A percentile compares a stretch with the other conserved stretches of the same genome.
These are phyloP conservation scores for Globodera rostochiensis DNA, from an alignment of 1,140 invertebrate species.

Conservation along the genomic window DNA sequence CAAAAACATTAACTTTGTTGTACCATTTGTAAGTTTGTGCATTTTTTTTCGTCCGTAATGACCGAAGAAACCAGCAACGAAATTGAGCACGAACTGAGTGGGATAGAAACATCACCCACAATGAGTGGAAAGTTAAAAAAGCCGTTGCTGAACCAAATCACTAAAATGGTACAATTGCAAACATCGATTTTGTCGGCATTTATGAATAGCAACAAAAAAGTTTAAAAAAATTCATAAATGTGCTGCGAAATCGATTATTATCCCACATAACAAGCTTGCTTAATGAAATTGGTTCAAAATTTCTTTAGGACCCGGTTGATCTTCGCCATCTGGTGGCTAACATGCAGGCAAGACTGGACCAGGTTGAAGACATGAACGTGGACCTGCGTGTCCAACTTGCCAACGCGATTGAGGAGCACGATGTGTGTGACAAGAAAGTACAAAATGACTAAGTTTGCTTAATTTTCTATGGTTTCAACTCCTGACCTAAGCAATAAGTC, in stretches of 20 bases:
- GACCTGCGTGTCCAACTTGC: conserved; percentile 35
- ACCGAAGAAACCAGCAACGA: background rate
- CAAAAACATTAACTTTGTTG: too few relatives aligned
- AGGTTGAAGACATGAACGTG: conserved; percentile 33
- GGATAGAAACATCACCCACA: background rate
- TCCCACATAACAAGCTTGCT: too few relatives aligned
- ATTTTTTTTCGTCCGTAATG: background rate
- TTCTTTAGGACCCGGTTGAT: conserved; percentile 7
- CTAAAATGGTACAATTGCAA: background rate
- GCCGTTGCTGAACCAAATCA: background rate
- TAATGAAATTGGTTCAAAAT: background rate
- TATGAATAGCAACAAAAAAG: too few relatives aligned
- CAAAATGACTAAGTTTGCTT: background rate
- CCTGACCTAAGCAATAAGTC: too few relatives aligned
- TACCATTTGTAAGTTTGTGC: too few relatives aligned
- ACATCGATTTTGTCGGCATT: too few relatives aligned
- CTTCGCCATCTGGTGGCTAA: conserved; percentile 12
- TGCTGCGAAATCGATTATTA: background rate
- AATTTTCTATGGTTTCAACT: too few relatives aligned
- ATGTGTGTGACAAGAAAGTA: conserved; percentile 8
- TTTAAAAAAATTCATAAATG: too few relatives aligned
- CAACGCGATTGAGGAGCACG: conserved; percentile 6
- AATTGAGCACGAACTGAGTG: background rate
- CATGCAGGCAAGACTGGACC: conserved; percentile 17
- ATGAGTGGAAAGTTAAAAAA: background rate